Conservation (phyloP, 2,888 invertebrate species). For the Poecilus cupreus region DNA sequence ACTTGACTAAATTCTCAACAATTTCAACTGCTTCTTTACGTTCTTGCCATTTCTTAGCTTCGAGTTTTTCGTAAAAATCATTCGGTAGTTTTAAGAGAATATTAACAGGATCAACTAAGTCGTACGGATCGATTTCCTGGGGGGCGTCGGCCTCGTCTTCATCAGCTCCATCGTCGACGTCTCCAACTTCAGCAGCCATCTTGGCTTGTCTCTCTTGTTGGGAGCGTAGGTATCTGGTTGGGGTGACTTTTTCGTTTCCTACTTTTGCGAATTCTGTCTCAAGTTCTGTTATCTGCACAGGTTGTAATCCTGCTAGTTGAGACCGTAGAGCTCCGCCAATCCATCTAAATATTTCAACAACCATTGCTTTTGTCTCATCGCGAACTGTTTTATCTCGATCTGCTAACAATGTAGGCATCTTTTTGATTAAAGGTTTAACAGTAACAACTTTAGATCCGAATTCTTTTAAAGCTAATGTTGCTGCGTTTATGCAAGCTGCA, state of each 20-base stretch:
- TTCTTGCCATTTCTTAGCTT: conserved; percentile 98
- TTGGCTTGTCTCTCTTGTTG: conserved; percentile 84
- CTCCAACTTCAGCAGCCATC: conserved; percentile 73
- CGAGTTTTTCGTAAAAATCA: conserved; percentile 95
- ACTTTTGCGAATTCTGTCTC: conserved; percentile 90
- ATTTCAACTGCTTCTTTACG: conserved; percentile 93
- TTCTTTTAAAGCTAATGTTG: conserved; percentile 86
- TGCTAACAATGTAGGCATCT: conserved; percentile 87
- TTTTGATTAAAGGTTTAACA: conserved; percentile 92
- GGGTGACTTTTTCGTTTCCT: conserved; percentile 79
- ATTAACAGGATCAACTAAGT: conserved; percentile 93
- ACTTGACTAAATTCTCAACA: conserved; percentile 85
- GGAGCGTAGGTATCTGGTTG: conserved; percentile 85
- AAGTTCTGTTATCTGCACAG: conserved; percentile 92
- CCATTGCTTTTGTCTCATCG: conserved; percentile 92
- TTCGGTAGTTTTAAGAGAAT: conserved; percentile 94
- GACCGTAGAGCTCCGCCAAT: conserved; percentile 88
- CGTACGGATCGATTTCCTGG: conserved; percentile 89
- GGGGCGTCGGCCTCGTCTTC: conserved; percentile 75
- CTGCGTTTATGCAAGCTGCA: conserved; percentile 85
- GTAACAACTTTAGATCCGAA: conserved; percentile 95
- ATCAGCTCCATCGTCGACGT: conserved; percentile 76
- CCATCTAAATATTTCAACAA: conserved; percentile 96
- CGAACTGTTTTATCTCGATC: conserved; percentile 94
- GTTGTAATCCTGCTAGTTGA: conserved; percentile 89